Percentiles rank a stretch among this genome's conserved stretches.
Evolutionary conservation across 2,888 invertebrate species (phyloP).

Genomic region (Adelognathus sp.): DNA sequence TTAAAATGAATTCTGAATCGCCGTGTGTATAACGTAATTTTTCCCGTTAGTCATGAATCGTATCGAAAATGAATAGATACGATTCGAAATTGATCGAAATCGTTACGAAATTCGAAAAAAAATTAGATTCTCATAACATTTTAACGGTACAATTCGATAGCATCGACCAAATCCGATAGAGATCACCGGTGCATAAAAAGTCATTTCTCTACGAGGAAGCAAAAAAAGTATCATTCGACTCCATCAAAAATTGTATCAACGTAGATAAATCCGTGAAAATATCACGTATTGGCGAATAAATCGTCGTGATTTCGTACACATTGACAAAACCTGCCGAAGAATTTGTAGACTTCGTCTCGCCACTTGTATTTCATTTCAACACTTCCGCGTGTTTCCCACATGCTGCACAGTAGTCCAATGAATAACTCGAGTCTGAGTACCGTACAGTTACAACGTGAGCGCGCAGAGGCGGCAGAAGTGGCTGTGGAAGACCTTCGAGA

Average conservation of each 20-base stretch:
- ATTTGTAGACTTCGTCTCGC: background rate
- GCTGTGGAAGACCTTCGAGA: constrained; percentile 43
- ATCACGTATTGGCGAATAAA: background rate
- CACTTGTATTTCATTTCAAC: constrained; percentile 11
- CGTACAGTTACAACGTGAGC: constrained; percentile 11
- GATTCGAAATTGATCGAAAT: no score
- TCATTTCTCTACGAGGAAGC: no score
- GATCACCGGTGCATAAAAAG: no score
- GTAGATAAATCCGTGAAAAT: background rate
- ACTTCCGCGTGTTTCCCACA: constrained; percentile 8
- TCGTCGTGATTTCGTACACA: constrained; percentile 6
- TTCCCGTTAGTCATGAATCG: no score
- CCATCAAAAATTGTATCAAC: background rate
- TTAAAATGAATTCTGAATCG: no score
- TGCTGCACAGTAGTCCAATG: constrained; percentile 7
- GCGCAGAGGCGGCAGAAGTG: background rate
- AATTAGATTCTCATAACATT: no score
- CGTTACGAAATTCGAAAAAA: no score
- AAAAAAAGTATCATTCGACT: no score
- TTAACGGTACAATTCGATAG: no score
- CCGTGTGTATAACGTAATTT: no score
- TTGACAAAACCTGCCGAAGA: constrained; percentile 3
- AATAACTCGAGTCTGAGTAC: constrained; percentile 22
- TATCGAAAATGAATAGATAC: no score
- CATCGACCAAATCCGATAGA: no score